Percentiles rank a stretch among this genome's conserved stretches.
phyloP scores from a whole-genome alignment of 2,888 invertebrate species.

The Drosophila neutralis region DNA sequence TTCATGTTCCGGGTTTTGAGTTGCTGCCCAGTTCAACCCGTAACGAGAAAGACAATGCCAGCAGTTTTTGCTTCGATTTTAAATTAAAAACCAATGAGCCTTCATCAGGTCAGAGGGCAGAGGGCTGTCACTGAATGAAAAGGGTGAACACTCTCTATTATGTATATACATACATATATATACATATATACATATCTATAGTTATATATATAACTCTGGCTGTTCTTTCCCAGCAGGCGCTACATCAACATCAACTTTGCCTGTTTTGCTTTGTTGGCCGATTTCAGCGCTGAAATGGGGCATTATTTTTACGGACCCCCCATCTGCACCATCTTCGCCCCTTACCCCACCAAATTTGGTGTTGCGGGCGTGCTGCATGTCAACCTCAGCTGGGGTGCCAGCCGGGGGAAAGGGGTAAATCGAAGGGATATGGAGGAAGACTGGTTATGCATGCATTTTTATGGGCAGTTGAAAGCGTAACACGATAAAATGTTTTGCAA shows the following conservation, averaged over 20 bases:
- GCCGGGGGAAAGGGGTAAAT: background rate
- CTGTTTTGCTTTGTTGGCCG: constrained; percentile 60
- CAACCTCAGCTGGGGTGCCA: background rate
- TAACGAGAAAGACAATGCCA: constrained; percentile 3
- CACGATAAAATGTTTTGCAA: constrained; percentile 75
- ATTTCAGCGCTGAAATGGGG: constrained; percentile 64
- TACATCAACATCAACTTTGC: constrained; percentile 62
- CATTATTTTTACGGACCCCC: constrained; percentile 65
- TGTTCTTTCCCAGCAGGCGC: constrained; percentile 19
- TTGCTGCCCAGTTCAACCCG: background rate
- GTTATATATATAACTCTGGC: constrained; percentile 1
- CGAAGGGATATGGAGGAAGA: constrained; percentile 3
- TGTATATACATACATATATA: background rate
- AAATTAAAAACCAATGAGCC: constrained; percentile 70
- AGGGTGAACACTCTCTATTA: constrained; percentile 56
- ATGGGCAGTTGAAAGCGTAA: constrained; percentile 76
- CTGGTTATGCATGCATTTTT: constrained; percentile 69
- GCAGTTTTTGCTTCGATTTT: constrained; percentile 57
- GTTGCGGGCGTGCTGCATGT: constrained; percentile 24
- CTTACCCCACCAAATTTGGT: background rate
- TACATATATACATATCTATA: background rate
- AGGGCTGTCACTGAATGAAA: constrained; percentile 66
- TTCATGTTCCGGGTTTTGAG: background rate
- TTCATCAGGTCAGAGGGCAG: constrained; percentile 45
- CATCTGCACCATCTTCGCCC: background rate